Base-by-base conservation (phyloP, 1,140 invertebrate genomes). In the Ceratina japonica region DNA sequence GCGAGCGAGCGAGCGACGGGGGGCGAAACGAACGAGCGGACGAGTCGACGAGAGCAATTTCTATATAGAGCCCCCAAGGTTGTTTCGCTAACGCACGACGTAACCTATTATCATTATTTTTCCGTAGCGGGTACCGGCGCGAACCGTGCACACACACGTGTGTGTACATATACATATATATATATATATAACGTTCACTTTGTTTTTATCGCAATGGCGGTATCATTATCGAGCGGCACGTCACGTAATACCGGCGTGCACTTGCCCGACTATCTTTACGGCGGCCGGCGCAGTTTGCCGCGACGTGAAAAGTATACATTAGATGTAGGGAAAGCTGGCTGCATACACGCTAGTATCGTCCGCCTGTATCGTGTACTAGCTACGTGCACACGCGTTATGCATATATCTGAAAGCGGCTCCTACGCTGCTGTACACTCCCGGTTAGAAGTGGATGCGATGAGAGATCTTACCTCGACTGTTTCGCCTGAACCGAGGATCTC, bases 231-330 rank as follows among this genome's bases (percentile, higher is more conserved):
- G 86, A 81, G 65, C 78, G 68, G 75, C 84, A 85, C 81, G 86
- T 86, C 86, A 81, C 81, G 84, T 86, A 87, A 86, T 87, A 87
- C 78, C 80, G 69, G 75, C 51, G 61, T 54, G 84, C 78, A 86
- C 80, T 87, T 76, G 74, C 64, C 77, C 82, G 79, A 80, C 84
- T 82, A 86, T 87, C 81, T 87, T 83, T 80, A 81, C 70, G 78
- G 64, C 83, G 72, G 56, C 18, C 76, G 68, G 44, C 20, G 87
- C 81, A 82, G 83, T 88, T 85, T 86, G 78, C 79, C 82, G 81
- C 82, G 82, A 88, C 87, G 87, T 89, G 86, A 84, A 88, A 89
- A 88, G 86, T 84, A 80, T 88, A 84, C 88, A 85, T 88, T 88
- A 88, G 82, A 88, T 75, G 72, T 80, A 62, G 76, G 37, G 77